Conservation (phyloP, 2,797 vertebrate genomes). For the Alauda arvensis region DNA sequence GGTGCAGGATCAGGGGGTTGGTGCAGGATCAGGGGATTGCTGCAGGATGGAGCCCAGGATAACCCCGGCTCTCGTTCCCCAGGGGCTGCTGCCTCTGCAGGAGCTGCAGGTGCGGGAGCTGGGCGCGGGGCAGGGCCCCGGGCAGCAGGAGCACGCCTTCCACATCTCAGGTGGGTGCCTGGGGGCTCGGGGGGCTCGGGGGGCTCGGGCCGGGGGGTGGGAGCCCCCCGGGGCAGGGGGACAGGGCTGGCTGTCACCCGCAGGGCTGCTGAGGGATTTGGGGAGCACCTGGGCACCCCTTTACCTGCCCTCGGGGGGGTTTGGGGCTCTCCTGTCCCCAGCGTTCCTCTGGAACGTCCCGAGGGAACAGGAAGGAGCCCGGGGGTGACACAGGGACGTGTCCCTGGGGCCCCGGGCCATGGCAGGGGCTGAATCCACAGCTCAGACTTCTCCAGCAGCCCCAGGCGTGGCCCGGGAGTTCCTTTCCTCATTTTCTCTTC, state of each 20-base stretch:
- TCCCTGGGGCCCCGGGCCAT: neutral
- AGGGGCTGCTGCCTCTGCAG: conserved; percentile 89
- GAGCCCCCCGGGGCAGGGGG: neutral
- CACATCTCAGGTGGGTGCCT: conserved; percentile 83
- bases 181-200: neutral
- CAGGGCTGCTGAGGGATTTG: neutral
- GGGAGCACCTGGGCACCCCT: neutral
- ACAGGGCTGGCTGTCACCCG: rapidly evolving
- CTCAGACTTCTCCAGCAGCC: neutral
- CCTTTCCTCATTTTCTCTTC: neutral
- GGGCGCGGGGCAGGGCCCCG: conserved; percentile 68
- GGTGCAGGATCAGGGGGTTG: too few species aligned
- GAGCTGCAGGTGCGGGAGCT: conserved; percentile 83
- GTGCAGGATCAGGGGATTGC: too few species aligned
- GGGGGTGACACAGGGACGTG: neutral
- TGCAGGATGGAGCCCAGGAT: neutral
- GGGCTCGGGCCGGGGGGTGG: too few species aligned
- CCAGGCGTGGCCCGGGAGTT: neutral
- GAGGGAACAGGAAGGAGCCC: neutral
- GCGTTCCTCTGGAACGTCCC: neutral
- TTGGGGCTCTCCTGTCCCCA: neutral
- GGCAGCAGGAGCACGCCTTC: conserved; percentile 81
- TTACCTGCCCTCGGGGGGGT: neutral
- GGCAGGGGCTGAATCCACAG: neutral
- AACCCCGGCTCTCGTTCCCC: neutral